Evolutionary conservation across 2,888 invertebrate species (phyloP).

Genomic region (Meiosimyza decipiens): DNA sequence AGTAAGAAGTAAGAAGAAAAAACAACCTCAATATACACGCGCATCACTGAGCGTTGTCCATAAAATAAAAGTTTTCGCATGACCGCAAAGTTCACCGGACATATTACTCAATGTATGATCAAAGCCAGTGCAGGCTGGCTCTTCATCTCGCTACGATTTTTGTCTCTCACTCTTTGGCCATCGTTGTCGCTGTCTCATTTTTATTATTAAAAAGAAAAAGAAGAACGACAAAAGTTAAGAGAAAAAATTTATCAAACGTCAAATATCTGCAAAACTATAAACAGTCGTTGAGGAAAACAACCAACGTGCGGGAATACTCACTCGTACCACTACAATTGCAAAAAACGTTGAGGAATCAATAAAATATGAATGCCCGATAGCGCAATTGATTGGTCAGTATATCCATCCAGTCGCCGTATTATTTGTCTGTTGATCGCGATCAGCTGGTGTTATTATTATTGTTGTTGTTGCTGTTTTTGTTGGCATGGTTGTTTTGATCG

Average conservation of each 20-base stretch:
- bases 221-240: constrained; percentile 26
- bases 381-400: constrained; percentile 57
- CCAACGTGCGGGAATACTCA: constrained; percentile 22
- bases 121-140: constrained; percentile 19
- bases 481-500: not conserved
- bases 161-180: no score
- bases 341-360: constrained; percentile 50
- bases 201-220: constrained; percentile 5
- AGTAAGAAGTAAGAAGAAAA: constrained; percentile 42
- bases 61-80: constrained; percentile 49
- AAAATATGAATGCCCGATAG: constrained; percentile 59
- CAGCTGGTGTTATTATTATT: constrained; percentile 26
- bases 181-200: constrained; percentile 1
- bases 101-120: constrained; percentile 49
- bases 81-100: constrained; percentile 54
- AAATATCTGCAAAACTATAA: constrained; percentile 50
- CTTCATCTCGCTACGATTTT: no score
- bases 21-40: not conserved
- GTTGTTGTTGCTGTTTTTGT: constrained; percentile 20
- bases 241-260: constrained; percentile 50
- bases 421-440: constrained; percentile 33
- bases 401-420: constrained; percentile 26
- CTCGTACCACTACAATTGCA: constrained; percentile 9
- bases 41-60: not conserved
- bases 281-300: constrained; percentile 27